Percentiles rank a stretch among this genome's conserved stretches.
Evolutionary conservation across 2,888 invertebrate genomes (phyloP).

Genomic region (Lacanobia wlatinum): DNA sequence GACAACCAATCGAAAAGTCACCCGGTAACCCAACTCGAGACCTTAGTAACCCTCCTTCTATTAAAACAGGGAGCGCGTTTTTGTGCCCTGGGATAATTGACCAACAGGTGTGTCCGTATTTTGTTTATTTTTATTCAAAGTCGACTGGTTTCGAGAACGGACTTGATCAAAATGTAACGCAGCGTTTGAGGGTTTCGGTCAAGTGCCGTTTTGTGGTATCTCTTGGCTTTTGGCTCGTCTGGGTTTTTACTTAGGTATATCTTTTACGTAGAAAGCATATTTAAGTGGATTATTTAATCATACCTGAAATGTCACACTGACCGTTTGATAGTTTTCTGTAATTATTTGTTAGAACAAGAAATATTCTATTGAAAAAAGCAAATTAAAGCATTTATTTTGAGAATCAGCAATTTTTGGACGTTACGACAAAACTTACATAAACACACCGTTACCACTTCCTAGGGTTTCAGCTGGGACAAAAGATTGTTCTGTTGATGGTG

Average conservation of each 20-base stretch:
- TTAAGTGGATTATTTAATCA: not conserved
- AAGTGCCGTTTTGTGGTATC: constrained; percentile 23
- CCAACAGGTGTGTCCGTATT: constrained; percentile 78
- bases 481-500: not conserved
- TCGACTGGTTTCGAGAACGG: constrained; percentile 56
- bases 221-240: not conserved
- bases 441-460: too few species aligned
- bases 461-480: not conserved
- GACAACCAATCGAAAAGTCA: constrained; percentile 41
- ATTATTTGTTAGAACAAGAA: too few species aligned
- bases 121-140: constrained; percentile 78
- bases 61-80: constrained; percentile 71
- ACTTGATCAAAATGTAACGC: constrained; percentile 33
- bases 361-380: too few species aligned
- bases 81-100: constrained; percentile 76
- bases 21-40: constrained; percentile 12
- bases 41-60: constrained; percentile 55
- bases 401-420: too few species aligned
- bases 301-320: not conserved
- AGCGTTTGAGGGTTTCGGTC: constrained; percentile 13
- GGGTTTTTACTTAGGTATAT: not conserved
- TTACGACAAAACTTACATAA: too few species aligned
- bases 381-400: too few species aligned
- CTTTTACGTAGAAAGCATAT: not conserved
- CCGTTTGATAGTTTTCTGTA: not conserved